Conservation (phyloP, 2,797 vertebrate species). For the Eutrigla gurnardus region DNA sequence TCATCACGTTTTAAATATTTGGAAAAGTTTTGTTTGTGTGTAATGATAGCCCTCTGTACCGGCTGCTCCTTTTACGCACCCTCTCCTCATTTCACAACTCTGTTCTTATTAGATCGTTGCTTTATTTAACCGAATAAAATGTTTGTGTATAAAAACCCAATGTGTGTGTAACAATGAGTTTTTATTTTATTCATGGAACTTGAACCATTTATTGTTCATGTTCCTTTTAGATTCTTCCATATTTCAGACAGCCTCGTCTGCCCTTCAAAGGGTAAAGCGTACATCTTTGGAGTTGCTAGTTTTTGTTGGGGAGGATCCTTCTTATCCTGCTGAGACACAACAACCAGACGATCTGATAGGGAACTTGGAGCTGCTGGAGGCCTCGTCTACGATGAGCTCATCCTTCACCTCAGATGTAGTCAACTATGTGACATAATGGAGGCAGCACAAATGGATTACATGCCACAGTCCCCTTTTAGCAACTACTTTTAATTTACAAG, state of each 20-base stretch:
- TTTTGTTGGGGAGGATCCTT: not conserved
- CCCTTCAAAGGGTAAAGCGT: not conserved
- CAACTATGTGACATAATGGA: conserved; percentile 17
- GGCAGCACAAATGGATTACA: not conserved
- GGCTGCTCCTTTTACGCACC: conserved; percentile 80
- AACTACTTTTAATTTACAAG: not conserved
- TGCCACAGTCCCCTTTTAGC: not conserved
- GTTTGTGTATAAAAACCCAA: conserved; percentile 94
- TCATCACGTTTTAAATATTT: conserved; percentile 69
- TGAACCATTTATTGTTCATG: not conserved
- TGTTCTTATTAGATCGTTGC: conserved; percentile 92
- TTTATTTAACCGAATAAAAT: conserved; percentile 97
- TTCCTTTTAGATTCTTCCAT: too few relatives aligned
- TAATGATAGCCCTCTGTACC: conserved; percentile 51
- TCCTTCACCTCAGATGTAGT: not conserved
- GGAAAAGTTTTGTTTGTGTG: conserved; percentile 45
- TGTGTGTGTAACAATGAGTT: conserved; percentile 17
- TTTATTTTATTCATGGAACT: not conserved
- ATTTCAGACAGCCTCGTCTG: not conserved
- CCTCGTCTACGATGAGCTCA: conserved; percentile 30
- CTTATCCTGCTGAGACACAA: conserved; percentile 47
- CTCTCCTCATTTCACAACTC: conserved; percentile 82
- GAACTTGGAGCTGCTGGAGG: not conserved
- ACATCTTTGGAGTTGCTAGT: not conserved
- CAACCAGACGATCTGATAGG: conserved; percentile 3